phyloP scores from a whole-genome alignment of 2,113 vertebrate species.

The Megatriorchis doriae region DNA sequence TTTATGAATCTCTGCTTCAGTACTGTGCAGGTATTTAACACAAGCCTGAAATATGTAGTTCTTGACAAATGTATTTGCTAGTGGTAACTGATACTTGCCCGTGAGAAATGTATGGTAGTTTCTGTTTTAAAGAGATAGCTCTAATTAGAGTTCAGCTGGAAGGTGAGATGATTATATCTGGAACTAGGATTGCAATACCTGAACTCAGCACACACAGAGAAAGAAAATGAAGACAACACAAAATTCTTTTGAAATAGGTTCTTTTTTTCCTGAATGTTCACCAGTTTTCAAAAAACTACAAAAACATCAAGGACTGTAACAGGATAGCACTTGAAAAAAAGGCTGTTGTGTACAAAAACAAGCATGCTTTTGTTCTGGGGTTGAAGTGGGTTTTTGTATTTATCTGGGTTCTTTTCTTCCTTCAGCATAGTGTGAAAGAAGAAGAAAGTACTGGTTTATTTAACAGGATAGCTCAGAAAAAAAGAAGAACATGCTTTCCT shows the following conservation, averaged over 20 bases:
- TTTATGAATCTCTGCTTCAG: not conserved
- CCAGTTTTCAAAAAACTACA: constrained; percentile 30
- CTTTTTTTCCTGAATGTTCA: not conserved
- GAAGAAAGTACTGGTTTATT: not conserved
- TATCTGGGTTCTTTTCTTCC: not conserved
- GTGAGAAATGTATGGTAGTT: not conserved
- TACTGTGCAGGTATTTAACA: not conserved
- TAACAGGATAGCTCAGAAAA: not conserved
- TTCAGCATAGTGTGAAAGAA: not conserved
- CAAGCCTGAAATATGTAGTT: not conserved
- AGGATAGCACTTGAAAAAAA: not conserved
- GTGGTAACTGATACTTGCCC: not conserved
- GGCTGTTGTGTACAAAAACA: not conserved
- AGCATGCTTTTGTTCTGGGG: not conserved
- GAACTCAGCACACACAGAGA: not conserved
- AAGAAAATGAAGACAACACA: not conserved
- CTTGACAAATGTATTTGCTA: not conserved
- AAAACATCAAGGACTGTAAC: constrained; percentile 16
- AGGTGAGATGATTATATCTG: not conserved
- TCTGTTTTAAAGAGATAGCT: not conserved
- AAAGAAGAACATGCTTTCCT: constrained; percentile 5
- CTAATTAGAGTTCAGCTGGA: not conserved
- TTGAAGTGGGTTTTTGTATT: not conserved
- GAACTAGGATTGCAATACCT: not conserved
- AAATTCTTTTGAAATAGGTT: not conserved